These are phyloP conservation scores for Oophaga pumilio DNA, from an alignment of 2,113 vertebrate genomes.

Conservation along the genomic window DNA sequence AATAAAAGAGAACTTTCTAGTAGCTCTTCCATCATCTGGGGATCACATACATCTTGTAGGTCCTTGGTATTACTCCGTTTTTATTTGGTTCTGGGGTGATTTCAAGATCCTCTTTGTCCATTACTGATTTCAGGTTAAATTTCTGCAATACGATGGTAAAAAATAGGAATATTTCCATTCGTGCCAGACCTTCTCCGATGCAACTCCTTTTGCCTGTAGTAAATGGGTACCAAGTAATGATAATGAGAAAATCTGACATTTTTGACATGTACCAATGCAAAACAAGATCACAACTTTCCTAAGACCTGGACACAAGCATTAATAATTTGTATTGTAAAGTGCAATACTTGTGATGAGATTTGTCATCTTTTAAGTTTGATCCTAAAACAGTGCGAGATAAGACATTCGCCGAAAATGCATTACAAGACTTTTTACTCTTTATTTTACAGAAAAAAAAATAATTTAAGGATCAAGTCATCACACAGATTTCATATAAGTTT, in stretches of 20 bases:
- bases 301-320: no score
- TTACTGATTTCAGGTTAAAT: conserved; percentile 22
- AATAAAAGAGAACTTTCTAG: background rate
- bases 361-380: no score
- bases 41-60: conserved; percentile 37
- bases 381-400: no score
- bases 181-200: conserved; percentile 64
- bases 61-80: conserved; percentile 21
- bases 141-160: conserved; percentile 13
- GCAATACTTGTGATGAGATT: no score
- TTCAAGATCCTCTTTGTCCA: background rate
- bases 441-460: no score
- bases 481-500: no score
- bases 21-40: background rate
- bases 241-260: background rate
- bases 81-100: conserved; percentile 36
- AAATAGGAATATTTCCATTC: conserved; percentile 28
- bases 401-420: no score
- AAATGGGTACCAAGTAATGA: background rate
- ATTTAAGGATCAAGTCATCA: no score
- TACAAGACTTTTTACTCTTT: no score
- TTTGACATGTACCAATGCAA: no score
- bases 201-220: conserved; percentile 64
- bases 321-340: no score
- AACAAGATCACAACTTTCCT: no score